Percentiles rank a stretch among this genome's conserved stretches.
These are phyloP conservation scores for Dolichallabes microphthalmus DNA, from an alignment of 2,113 vertebrate species.

Conservation along the genomic window DNA sequence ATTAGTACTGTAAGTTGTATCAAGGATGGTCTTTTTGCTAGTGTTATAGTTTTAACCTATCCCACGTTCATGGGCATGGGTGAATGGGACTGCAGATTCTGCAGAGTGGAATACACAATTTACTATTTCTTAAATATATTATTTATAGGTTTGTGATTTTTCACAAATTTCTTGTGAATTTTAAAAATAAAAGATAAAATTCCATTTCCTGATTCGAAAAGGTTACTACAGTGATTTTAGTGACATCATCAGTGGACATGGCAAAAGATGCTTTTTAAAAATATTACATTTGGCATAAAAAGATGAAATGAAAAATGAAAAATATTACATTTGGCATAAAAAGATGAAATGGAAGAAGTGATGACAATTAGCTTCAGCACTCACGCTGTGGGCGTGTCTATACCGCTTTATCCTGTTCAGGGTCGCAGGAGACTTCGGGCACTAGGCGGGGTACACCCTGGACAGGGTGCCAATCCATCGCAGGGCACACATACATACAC, in stretches of 20 bases:
- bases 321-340: neutral
- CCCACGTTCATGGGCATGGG: too few relatives aligned
- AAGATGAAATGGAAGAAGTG: neutral
- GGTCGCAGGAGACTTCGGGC: too few relatives aligned
- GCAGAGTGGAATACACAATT: neutral
- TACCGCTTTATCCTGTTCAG: too few relatives aligned
- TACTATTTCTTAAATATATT: neutral
- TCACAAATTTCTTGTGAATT: too few relatives aligned
- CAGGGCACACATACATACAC: too few relatives aligned
- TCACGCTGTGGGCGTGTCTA: neutral
- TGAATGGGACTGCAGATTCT: neutral
- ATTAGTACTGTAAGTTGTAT: neutral
- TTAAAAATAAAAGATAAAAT: too few relatives aligned
- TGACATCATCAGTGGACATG: neutral
- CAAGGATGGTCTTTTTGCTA: conserved; percentile 5
- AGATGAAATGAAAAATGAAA: neutral
- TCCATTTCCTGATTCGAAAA: neutral
- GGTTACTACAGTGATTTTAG: neutral
- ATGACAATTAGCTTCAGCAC: neutral
- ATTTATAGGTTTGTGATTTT: neutral
- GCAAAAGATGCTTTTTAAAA: neutral
- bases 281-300: neutral
- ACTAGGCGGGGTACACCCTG: too few relatives aligned
- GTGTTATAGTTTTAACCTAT: neutral
- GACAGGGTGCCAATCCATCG: too few relatives aligned